Evolutionary conservation across 2,888 invertebrate species (phyloP), one percentile per base, ranked within the genome.

Genomic region (Mythimna lalbum): DNA sequence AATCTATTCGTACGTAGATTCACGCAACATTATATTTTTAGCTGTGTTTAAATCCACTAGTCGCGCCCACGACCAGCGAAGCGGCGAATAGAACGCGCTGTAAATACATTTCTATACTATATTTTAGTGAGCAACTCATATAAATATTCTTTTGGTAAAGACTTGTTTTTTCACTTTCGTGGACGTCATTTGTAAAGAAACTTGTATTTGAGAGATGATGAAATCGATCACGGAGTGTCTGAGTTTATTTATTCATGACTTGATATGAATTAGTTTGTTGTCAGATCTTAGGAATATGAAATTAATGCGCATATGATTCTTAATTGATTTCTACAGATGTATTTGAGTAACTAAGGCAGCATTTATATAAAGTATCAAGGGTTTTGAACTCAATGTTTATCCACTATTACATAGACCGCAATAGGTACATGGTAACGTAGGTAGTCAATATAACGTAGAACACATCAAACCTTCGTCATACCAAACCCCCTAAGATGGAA

Each of bases 21-120:
- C 82, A 84, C 80, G 88, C 89, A 90, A 90, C 87, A 78, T 73
- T 47, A 61, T 76, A 73, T 73, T 76, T 76, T 68, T 73, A 75
- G 52, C 59, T 78, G 70, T 93, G 93, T 93, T 93, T 93, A 88
- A 89, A 87, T 87, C 90, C 87, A 88, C 86, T 84, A 83, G 81
- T 76, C 73, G 76, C 92, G 89, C 91, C 92, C 89, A 87, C 90
- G 84, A 81, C 68, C 86, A 81, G 82, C 84, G 76, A 83, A 86
- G 83, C 86, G 81, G 85, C 76, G 81, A 78, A 76, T 81, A 83
- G 76, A 85, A 78, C 74, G 73, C 57, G 69, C 80, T 84, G 74
- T 77, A 89, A 87, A 89, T 87, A 88, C 69, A 77, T 56, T 73
- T 83, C 81, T 75, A 17, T 63, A 61, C 63, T 65, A 77, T 49